Conservation (phyloP, 30 jellyfish, hydroid and myxozoan genomes). For the Hydractinia echinata region DNA sequence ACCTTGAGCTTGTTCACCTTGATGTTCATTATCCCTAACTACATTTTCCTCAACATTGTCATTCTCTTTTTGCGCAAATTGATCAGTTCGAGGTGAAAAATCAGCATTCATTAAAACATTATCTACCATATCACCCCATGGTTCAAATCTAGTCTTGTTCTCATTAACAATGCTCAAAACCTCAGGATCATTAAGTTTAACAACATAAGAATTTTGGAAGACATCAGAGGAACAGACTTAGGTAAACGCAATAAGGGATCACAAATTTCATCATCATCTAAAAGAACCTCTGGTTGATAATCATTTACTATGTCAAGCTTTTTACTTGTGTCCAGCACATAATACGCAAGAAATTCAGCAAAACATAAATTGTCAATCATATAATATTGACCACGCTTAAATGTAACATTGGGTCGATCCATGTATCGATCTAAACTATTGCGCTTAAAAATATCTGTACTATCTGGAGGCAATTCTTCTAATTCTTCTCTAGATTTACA, state of each 20-base stretch:
- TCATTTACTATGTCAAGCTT: background rate
- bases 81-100: background rate
- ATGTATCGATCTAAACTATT: slow-evolving; percentile 15
- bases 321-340: slow-evolving; percentile 10
- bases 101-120: background rate
- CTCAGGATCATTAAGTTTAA: background rate
- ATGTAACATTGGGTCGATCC: slow-evolving; percentile 25
- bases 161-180: background rate
- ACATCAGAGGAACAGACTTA: slow-evolving; percentile 8
- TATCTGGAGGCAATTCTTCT: slow-evolving; percentile 28
- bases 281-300: slow-evolving; percentile 17
- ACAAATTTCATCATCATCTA: slow-evolving; percentile 3
- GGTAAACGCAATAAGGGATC: background rate
- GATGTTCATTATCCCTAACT: background rate
- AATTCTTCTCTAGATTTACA: slow-evolving; percentile 19
- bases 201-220: slow-evolving; percentile 4
- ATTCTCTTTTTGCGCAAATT: background rate
- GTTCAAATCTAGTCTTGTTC: slow-evolving; percentile 6
- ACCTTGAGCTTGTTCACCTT: background rate
- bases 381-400: slow-evolving; percentile 18
- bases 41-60: background rate
- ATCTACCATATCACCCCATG: slow-evolving; percentile 15
- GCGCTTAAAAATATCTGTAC: slow-evolving; percentile 21
- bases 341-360: slow-evolving; percentile 31
- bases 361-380: slow-evolving; percentile 15